Evolutionary conservation across 37 sponge, comb jelly and placozoan genomes (phyloP), one percentile per base, ranked within the genome.

Genomic region (Amphimedon queenslandica): DNA sequence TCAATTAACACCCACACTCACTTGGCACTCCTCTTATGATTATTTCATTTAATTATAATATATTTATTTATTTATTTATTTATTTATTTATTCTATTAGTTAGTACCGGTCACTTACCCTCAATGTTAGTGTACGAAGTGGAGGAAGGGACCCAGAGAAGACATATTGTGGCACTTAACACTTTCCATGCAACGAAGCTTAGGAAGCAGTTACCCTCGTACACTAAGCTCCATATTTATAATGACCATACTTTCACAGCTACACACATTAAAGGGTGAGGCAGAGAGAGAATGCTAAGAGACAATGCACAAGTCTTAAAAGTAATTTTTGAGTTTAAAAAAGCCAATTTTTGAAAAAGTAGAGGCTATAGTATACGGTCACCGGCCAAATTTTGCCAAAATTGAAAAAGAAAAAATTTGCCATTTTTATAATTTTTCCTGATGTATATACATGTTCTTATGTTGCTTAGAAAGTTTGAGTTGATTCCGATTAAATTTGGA

Each of bases 121-220:
- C 85, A 18, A 84, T 79, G 42, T 73, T 84, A 11, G 78, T 84
- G 53, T 84, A 73, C 73, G 85, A 84, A 63, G 66, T 84, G 41
- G 32, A 37, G 32, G 74, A 77, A 28, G 34, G 20, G 0, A 40
- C 24, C 25, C 42, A 70, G 20, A 28, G 66, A 38, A 55, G 78
- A 27, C 73, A 77, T 67, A 66, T 78, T 4, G 85, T 78, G 51
- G 78, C 79, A 21, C 33, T 73, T 37, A 78, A 40, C 30, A 37
- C 33, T 16, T 47, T 57, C 1, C 85, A 84, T 28, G 85, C 85
- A 43, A 72, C 29, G 73, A 72, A 78, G 68, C 74, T 84, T 21
- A 32, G 79, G 0, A 53, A 71, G 39, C 65, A 53, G 23, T 63
- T 43, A 23, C 27, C 34, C 57, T 27, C 73, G 30, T 80, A 78